These are phyloP conservation scores for Acronicta leporina DNA, from an alignment of 2,888 invertebrate genomes.

Conservation along the genomic window DNA sequence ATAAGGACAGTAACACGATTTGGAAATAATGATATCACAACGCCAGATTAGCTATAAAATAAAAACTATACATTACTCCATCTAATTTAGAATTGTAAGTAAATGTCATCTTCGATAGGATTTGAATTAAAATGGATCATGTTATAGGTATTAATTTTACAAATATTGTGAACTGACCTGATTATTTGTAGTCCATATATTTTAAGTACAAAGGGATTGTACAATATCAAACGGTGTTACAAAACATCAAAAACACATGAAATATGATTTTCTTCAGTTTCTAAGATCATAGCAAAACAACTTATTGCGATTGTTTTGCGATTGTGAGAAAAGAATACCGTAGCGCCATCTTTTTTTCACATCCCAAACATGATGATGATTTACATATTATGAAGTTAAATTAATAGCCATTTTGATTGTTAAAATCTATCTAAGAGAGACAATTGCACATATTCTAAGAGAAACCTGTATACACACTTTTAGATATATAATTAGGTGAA, in stretches of 20 bases:
- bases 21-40: slow-evolving; percentile 54
- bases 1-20: slow-evolving; percentile 46
- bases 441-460: slow-evolving; percentile 45
- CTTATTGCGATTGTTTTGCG: too few species aligned
- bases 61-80: slow-evolving; percentile 47
- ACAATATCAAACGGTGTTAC: slow-evolving; percentile 45
- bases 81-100: slow-evolving; percentile 47
- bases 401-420: slow-evolving; percentile 20
- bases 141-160: slow-evolving; percentile 25
- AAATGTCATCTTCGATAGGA: slow-evolving; percentile 41
- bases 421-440: slow-evolving; percentile 30
- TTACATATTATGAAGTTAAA: slow-evolving; percentile 19
- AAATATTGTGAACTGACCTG: slow-evolving; percentile 30
- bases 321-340: too few species aligned
- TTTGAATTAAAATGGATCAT: slow-evolving; percentile 23
- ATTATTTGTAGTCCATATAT: slow-evolving; percentile 33
- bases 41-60: slow-evolving; percentile 56
- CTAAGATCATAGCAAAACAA: not conserved
- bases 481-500: slow-evolving; percentile 75
- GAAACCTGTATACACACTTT: slow-evolving; percentile 69
- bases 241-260: slow-evolving; percentile 26
- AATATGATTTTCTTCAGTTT: slow-evolving; percentile 30
- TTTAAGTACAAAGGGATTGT: slow-evolving; percentile 38
- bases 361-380: too few species aligned
- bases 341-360: too few species aligned